Conservation (phyloP, 30 jellyfish, hydroid and myxozoan species). For the Catostylus mosaicus region DNA sequence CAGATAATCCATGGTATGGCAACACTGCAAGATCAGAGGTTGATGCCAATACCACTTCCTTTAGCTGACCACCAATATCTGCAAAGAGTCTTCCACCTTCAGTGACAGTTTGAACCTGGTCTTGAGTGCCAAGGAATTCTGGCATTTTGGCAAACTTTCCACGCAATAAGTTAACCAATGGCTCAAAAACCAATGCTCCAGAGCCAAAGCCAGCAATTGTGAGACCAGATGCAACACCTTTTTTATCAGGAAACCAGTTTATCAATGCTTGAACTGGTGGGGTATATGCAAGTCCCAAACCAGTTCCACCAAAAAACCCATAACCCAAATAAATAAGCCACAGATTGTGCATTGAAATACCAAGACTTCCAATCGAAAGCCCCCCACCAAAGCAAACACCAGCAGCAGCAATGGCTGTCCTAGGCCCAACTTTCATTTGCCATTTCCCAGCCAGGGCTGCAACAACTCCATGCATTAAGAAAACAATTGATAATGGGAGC, state of each 20-base stretch:
- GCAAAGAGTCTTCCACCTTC: conserved; percentile 69
- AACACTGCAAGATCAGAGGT: conserved; percentile 53
- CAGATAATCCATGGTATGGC: conserved; percentile 60
- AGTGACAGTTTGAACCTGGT: conserved; percentile 40
- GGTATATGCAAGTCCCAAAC: conserved; percentile 64
- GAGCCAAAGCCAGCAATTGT: conserved; percentile 78
- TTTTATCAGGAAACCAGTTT: conserved; percentile 74
- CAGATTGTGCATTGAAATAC: conserved; percentile 56
- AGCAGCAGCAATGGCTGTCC: conserved; percentile 69
- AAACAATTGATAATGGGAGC: conserved; percentile 64
- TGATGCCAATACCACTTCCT: conserved; percentile 69
- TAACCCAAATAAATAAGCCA: conserved; percentile 62
- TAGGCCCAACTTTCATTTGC: conserved; percentile 76
- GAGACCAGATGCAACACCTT: conserved; percentile 73
- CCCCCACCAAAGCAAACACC: conserved; percentile 73
- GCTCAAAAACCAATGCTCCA: conserved; percentile 71
- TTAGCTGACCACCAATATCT: conserved; percentile 68
- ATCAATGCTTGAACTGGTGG: conserved; percentile 72
- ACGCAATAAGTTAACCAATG: conserved; percentile 35
- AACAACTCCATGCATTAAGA: conserved; percentile 58
- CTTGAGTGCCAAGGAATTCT: conserved; percentile 61
- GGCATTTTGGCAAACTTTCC: conserved; percentile 61
- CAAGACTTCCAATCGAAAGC: conserved; percentile 53
- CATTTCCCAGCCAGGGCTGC: conserved; percentile 75
- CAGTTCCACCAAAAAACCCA: conserved; percentile 74